Evolutionary conservation across 1,140 invertebrate species (phyloP), one percentile per base, ranked within the genome.

Genomic region (Cotesia vestalis): DNA sequence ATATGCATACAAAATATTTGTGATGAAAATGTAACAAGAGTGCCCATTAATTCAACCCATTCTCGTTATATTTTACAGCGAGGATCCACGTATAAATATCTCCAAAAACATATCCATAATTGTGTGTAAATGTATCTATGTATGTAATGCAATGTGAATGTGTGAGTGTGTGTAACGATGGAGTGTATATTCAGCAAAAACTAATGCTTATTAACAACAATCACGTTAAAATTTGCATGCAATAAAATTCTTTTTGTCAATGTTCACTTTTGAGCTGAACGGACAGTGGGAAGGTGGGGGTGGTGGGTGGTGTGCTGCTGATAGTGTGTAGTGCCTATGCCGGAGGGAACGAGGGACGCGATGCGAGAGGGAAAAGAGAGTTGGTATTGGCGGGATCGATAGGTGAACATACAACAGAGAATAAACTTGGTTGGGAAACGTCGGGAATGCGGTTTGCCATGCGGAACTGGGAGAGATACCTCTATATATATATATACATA

Each of bases 371-470:
- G 9, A 40, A 60, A 66, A 66, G 67, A 64, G 66, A 69, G 62
- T 20, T 63, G 51, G 57, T 66, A 66, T 72, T 68, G 67, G 60
- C 72, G 70, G 64, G 75, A 78, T 74, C 76, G 75, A 75, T 77
- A 77, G 72, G 62, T 68, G 72, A 75, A 73, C 63, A 75, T 14
- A 73, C 76, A 72, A 52, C 40, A 9, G 52, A 57, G 53, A 59
- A 17, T 66, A 69, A 73, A 61, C 72, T 73, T 63, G 69, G 70
- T 77, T 73, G 73, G 72, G 72, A 76, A 76, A 76, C 70, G 75
- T 74, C 70, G 75, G 72, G 72, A 76, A 76, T 76, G 75, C 64
- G 75, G 75, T 74, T 73, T 64, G 69, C 68, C 72, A 71, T 76
- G 72, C 71, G 69, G 71, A 67, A 75, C 66, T 51, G 66, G 46